phyloP scores from a whole-genome alignment of 2,113 vertebrate genomes.

The Emydura subglobosa region DNA sequence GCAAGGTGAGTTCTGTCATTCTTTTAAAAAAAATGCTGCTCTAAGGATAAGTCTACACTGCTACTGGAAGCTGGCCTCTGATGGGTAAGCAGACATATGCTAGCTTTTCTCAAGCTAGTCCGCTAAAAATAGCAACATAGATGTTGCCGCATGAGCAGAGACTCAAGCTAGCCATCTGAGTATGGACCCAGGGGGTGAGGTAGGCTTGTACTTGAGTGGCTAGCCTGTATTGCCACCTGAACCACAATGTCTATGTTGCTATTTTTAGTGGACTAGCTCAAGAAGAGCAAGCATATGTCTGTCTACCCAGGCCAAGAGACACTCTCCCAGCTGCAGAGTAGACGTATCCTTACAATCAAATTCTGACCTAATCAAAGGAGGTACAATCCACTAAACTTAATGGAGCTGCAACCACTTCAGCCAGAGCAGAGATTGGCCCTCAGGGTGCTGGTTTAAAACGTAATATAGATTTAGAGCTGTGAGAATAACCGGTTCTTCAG shows the following conservation, averaged over 20 bases:
- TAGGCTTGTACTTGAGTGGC: neutral
- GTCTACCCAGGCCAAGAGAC: neutral
- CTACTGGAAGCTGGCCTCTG: neutral
- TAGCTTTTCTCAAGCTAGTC: neutral
- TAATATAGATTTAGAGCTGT: neutral
- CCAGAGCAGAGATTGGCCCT: neutral
- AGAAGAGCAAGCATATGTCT: neutral
- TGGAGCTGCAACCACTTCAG: neutral
- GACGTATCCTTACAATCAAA: neutral
- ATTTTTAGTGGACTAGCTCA: neutral
- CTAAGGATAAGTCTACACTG: neutral
- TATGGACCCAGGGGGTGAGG: neutral
- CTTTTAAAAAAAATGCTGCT: neutral
- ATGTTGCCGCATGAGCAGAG: neutral
- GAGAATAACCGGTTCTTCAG: neutral
- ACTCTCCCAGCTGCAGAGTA: neutral
- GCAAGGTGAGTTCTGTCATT: neutral
- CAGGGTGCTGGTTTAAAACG: neutral
- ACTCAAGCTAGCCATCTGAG: too few relatives aligned
- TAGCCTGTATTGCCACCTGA: neutral
- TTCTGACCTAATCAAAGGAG: fast-evolving
- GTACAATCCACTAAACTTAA: neutral
- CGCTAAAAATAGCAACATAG: neutral
- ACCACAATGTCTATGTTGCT: neutral
- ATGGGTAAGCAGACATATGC: neutral